Conservation (phyloP, 2,113 vertebrate genomes). For the Propithecus coquereli region DNA sequence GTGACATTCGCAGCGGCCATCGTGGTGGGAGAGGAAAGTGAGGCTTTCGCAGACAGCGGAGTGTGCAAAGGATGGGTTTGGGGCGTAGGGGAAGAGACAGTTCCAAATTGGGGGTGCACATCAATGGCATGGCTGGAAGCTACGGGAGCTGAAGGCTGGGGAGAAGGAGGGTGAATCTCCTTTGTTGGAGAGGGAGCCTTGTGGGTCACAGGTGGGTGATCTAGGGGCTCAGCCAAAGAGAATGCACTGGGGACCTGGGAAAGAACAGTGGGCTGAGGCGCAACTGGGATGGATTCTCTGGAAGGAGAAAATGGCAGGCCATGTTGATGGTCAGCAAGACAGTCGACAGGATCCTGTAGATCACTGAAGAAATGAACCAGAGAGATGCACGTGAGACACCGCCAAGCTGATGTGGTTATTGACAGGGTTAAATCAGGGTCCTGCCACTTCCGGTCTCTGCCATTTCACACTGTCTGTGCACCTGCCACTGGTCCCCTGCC, state of each 20-base stretch:
- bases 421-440: background rate
- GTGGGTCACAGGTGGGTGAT: background rate
- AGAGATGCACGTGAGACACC: constrained; percentile 39
- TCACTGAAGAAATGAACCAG: constrained; percentile 66
- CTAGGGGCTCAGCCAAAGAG: constrained; percentile 7
- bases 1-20: constrained; percentile 39
- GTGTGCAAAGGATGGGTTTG: constrained; percentile 49
- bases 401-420: background rate
- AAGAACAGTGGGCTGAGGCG: constrained; percentile 33
- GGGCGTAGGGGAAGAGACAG: constrained; percentile 41
- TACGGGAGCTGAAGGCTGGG: constrained; percentile 25
- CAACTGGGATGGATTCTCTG: constrained; percentile 43
- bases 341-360: constrained; percentile 58
- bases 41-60: constrained; percentile 26
- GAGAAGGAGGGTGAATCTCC: background rate
- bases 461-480: background rate
- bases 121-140: constrained; percentile 10
- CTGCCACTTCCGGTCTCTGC: background rate
- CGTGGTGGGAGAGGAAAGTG: background rate
- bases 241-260: constrained; percentile 5
- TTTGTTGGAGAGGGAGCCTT: background rate
- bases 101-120: constrained; percentile 43
- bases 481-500: background rate
- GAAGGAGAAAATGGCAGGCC: constrained; percentile 43
- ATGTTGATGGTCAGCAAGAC: background rate